Evolutionary conservation across 2,888 invertebrate species (phyloP).

Genomic region (Cryptocephalus primarius): DNA sequence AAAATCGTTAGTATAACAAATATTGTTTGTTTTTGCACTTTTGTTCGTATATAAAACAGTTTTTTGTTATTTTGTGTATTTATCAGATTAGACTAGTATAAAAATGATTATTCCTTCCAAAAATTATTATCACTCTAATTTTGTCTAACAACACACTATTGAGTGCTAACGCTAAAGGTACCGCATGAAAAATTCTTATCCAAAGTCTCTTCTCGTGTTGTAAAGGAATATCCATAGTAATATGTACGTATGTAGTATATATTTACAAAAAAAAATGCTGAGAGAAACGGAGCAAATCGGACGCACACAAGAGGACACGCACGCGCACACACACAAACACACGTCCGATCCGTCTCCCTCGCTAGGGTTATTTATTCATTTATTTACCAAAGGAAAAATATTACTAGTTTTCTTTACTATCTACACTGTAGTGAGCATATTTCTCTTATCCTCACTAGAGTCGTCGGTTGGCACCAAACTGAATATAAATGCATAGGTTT

Average conservation of each 20-base stretch:
- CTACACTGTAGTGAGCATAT: slow-evolving; percentile 32
- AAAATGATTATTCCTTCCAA: slow-evolving; percentile 13
- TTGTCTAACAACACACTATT: slow-evolving; percentile 12
- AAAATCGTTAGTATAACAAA: slow-evolving; percentile 3
- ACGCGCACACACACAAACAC: too few relatives aligned
- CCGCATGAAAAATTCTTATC: not conserved
- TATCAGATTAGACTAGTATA: slow-evolving; percentile 15
- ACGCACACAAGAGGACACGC: too few relatives aligned
- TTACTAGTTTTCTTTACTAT: slow-evolving; percentile 23
- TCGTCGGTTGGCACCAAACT: slow-evolving; percentile 29
- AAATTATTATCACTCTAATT: slow-evolving; percentile 14
- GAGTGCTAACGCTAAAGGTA: not conserved
- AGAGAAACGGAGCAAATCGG: too few relatives aligned
- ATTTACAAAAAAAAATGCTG: too few relatives aligned
- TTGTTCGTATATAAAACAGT: slow-evolving; percentile 11
- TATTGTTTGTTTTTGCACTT: slow-evolving; percentile 10
- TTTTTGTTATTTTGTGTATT: slow-evolving; percentile 3
- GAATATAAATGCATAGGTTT: slow-evolving; percentile 12
- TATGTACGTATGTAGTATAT: not conserved
- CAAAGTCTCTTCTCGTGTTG: not conserved
- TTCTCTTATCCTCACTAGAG: slow-evolving; percentile 23
- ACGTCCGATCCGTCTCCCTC: too few relatives aligned
- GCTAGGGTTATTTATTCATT: not conserved
- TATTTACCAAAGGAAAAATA: slow-evolving; percentile 14
- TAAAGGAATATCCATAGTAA: not conserved